Evolutionary conservation across 2,113 vertebrate genomes (phyloP), one percentile per base, ranked within the genome.

Genomic region (Galbula dea): DNA sequence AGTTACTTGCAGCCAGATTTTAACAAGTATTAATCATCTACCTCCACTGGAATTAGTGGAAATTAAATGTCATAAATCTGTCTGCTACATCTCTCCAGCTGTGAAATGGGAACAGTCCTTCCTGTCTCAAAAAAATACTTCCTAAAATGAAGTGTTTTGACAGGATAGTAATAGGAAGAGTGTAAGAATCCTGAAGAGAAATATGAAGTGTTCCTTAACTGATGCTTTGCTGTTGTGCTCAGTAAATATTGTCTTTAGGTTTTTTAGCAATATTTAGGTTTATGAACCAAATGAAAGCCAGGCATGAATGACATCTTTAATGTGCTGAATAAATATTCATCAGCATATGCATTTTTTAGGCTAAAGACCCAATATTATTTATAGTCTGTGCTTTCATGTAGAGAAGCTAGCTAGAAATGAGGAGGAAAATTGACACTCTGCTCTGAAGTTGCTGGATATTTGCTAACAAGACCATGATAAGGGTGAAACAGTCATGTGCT

Each of bases 261-360:
- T 51, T 86, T 89, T 90, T 69, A 1, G 0, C 83, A 85, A 66
- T 89, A 88, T 85, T 89, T 85, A 94, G 80, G 93, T 91, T 93
- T 95, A 67, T 71, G 66, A 92, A 46, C 78, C 90, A 92, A 96
- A 88, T 76, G 74, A 91, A 91, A 94, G 67, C 41, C 54, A 84
- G 73, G 73, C 78, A 86, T n/a, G 36, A 83, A 49, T 74, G 80
- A 79, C 90, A 82, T 82, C 92, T 90, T 83, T 88, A 87, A 94
- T 76, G 69, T 92, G 84, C 59, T 80, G 67, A 87, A 93, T 96
- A 96, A 90, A 91, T 95, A 94, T 94, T 92, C 89, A 90, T 66
- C 72, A 83, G 76, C 49, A 90, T 66, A 90, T 78, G 72, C 62
- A 77, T 95, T 94, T 96, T 90, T 89, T 86, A 92, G 92, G 58